Conservation (phyloP, 2,797 vertebrate genomes). For the Onychomys arenicola region DNA sequence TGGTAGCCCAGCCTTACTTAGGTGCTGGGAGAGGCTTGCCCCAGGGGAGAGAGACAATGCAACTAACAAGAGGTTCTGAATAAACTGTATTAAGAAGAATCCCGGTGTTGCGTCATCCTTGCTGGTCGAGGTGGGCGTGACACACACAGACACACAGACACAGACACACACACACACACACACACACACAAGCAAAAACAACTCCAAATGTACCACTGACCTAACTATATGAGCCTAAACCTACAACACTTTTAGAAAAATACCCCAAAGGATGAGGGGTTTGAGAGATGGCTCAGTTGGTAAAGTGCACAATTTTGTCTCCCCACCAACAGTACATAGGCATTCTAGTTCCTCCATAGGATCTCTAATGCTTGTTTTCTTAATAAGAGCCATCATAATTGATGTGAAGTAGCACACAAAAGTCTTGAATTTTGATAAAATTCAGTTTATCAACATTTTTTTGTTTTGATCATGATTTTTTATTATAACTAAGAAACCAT, state of each 20-base stretch:
- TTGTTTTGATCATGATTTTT: constrained; percentile 32
- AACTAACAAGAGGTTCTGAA: no score
- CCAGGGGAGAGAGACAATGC: no score
- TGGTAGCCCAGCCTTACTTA: no score
- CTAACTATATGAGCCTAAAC: neutral
- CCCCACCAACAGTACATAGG: neutral
- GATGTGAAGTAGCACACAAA: constrained; percentile 29
- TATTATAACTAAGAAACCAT: constrained; percentile 45
- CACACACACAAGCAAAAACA: neutral
- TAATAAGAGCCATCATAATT: constrained; percentile 10
- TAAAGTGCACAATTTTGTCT: neutral
- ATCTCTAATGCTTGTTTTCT: neutral
- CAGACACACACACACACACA: no score
- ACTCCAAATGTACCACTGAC: neutral
- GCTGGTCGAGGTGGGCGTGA: no score
- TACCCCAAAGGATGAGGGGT: neutral
- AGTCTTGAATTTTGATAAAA: constrained; percentile 53
- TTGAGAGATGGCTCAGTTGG: neutral
- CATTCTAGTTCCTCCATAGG: neutral
- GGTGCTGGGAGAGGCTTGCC: no score
- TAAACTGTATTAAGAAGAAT: no score
- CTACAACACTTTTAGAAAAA: neutral
- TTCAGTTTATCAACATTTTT: constrained; percentile 31
- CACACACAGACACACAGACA: no score
- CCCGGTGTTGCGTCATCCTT: no score